These are phyloP conservation scores for Lutjanus argentimaculatus DNA, from an alignment of 2,797 vertebrate species.

Conservation along the genomic window DNA sequence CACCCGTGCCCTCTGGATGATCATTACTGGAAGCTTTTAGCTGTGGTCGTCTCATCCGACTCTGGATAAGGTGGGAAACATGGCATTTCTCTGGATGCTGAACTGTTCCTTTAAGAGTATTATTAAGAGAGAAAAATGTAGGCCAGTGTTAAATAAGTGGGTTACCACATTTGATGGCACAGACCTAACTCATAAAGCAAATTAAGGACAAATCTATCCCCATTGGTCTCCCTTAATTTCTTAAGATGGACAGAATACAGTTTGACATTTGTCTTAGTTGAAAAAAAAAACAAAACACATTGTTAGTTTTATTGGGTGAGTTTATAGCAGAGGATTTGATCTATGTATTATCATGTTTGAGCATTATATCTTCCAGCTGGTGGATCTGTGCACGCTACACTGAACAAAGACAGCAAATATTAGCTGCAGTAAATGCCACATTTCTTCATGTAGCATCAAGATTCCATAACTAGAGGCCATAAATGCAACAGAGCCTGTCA, in stretches of 20 bases:
- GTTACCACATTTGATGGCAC: constrained; percentile 25
- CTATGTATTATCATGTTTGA: constrained; percentile 64
- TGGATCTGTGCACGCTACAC: too few relatives aligned
- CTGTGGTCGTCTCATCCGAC: neutral
- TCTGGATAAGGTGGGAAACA: neutral
- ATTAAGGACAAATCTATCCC: constrained; percentile 38
- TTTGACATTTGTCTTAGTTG: constrained; percentile 19
- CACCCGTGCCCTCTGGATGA: too few relatives aligned
- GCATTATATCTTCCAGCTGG: constrained; percentile 71
- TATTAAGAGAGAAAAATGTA: constrained; percentile 19
- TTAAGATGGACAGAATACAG: constrained; percentile 10
- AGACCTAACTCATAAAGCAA: constrained; percentile 18
- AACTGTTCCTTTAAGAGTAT: constrained; percentile 7
- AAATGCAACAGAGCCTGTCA: constrained; percentile 68
- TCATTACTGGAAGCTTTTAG: neutral
- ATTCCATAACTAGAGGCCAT: constrained; percentile 66
- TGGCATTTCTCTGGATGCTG: neutral
- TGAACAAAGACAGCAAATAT: too few relatives aligned
- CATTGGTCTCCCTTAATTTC: constrained; percentile 21
- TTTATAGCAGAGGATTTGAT: constrained; percentile 46
- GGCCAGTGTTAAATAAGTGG: constrained; percentile 31
- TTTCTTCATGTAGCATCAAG: constrained; percentile 74
- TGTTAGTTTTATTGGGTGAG: constrained; percentile 29
- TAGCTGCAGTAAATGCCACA: constrained; percentile 73
- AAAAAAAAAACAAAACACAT: constrained; percentile 1